Evolutionary conservation across 2,113 vertebrate genomes (phyloP), one percentile per base, ranked within the genome.

Genomic region (Todiramphus chloris): DNA sequence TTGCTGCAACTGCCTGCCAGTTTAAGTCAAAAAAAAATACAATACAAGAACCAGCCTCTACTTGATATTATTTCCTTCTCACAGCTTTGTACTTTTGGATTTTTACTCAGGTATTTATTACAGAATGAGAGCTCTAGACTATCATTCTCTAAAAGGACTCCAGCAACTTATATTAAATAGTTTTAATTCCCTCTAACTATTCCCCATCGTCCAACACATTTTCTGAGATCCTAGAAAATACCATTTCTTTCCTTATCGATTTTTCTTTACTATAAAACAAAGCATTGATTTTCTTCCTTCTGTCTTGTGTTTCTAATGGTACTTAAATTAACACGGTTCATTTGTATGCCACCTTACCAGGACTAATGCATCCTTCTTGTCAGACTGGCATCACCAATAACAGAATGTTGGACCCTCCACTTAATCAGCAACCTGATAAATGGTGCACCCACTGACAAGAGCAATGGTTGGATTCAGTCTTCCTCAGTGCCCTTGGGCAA

Each of bases 251-350:
- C 78, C 55, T 73, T 69, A 96, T 97, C 81, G 97, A 97, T 96
- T 96, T 97, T 95, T 94, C 84, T 93, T 95, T 93, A 93, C 91
- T 92, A 96, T 93, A 91, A 94, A 96, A 93, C 90, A 93, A 83
- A 90, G 66, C 82, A 97, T 97, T 94, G 97, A 95, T 97, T 97
- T 97, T 94, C 50, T 92, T 58, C 91, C 82, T 83, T 93, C 78
- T 87, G 82, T 96, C 94, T 93, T 85, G 53, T 78, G 84, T 94
- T 95, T 93, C 89, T 91, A 95, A 95, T 83, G 87, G 82, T 86
- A 90, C 68, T 62, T 92, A 92, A 94, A 96, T 95, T 93, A 95
- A 88, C 76, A 43, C 37, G 79, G 50, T 90, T 95, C 94, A 87
- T 95, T 96, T 96, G 87, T 97, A 96, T 96, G 90, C 89, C 87